Conservation (phyloP, 2,113 vertebrate genomes). For the Galbula dea region DNA sequence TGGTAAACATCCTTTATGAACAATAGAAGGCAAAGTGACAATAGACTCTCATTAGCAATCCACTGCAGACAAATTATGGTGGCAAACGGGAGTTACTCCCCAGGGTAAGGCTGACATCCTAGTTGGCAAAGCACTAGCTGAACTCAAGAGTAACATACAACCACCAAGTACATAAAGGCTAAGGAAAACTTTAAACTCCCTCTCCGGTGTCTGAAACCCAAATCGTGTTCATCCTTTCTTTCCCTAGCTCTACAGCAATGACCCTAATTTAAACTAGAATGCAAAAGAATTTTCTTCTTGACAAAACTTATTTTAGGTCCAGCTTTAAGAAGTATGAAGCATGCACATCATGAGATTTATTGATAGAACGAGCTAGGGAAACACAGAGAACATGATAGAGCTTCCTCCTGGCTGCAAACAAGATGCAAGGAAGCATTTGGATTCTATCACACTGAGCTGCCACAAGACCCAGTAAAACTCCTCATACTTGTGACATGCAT, state of each 20-base stretch:
- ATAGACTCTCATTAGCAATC: neutral
- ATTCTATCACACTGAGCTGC: neutral
- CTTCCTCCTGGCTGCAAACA: neutral
- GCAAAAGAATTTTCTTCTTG: neutral
- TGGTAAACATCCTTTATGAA: neutral
- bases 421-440: neutral
- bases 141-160: neutral
- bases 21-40: neutral
- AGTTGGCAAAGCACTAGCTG: neutral
- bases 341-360: neutral
- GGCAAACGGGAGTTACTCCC: neutral
- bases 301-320: neutral
- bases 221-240: neutral
- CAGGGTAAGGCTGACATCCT: neutral
- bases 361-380: neutral
- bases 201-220: neutral
- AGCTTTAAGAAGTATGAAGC: neutral
- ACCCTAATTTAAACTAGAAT: neutral
- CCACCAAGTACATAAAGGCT: neutral
- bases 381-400: neutral
- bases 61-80: neutral
- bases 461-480: neutral
- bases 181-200: neutral
- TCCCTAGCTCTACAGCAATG: neutral
- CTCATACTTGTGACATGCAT: neutral